Evolutionary conservation across 2,888 invertebrate genomes (phyloP).

Genomic region (Palloptera scutellata): DNA sequence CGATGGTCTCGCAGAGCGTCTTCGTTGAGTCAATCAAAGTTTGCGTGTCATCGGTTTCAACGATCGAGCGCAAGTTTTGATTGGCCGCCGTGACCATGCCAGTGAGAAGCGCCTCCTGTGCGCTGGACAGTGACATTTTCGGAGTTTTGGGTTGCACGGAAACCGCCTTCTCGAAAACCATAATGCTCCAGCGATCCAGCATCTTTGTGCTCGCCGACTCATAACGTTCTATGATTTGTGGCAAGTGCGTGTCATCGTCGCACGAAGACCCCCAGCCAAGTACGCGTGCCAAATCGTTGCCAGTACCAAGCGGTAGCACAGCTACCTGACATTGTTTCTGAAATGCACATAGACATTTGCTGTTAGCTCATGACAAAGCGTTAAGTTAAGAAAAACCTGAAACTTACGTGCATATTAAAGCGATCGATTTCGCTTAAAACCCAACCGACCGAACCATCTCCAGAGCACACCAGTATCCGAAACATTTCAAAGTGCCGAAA

Average conservation of each 20-base stretch:
- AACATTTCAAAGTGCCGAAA: conserved; percentile 96
- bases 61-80: conserved; percentile 83
- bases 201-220: conserved; percentile 98
- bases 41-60: conserved; percentile 81
- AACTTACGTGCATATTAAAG: conserved; percentile 90
- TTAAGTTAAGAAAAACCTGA: neutral
- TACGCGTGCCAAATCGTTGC: conserved; percentile 94
- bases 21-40: conserved; percentile 77
- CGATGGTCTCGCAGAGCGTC: conserved; percentile 80
- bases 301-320: conserved; percentile 93
- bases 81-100: conserved; percentile 82
- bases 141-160: conserved; percentile 67
- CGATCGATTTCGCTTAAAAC: conserved; percentile 95
- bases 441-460: conserved; percentile 98
- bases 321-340: conserved; percentile 94
- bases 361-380: neutral
- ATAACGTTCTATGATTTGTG: conserved; percentile 89
- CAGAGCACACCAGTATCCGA: conserved; percentile 95
- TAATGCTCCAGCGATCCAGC: conserved; percentile 96
- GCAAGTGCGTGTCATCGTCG: conserved; percentile 93
- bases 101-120: conserved; percentile 67
- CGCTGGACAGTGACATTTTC: conserved; percentile 65
- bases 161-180: conserved; percentile 85
- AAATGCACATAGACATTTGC: neutral
- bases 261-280: conserved; percentile 96